A percentile compares a stretch with the other conserved stretches of the same genome.
phyloP scores from a whole-genome alignment of 2,797 vertebrate genomes.

The Lagorchestes hirsutus region DNA sequence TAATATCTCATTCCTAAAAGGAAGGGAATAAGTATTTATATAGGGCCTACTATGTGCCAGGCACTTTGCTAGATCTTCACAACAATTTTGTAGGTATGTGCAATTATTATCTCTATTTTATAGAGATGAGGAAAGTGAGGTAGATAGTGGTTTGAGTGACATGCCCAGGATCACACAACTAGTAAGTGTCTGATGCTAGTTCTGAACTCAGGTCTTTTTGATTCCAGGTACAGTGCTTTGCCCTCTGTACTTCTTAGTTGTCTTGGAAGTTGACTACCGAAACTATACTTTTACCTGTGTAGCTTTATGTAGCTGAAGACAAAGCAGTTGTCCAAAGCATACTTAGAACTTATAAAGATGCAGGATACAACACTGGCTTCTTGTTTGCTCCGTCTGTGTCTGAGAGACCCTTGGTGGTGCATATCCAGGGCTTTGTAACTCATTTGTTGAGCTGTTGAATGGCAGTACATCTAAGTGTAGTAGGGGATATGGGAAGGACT shows the following conservation, averaged over 20 bases:
- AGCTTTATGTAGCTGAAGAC: neutral
- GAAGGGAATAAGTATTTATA: neutral
- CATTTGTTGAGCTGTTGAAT: neutral
- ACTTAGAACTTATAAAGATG: neutral
- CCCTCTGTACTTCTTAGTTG: neutral
- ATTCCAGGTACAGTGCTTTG: neutral
- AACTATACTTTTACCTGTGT: neutral
- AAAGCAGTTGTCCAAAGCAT: neutral
- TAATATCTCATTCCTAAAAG: neutral
- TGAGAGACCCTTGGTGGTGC: neutral
- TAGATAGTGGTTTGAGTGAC: neutral
- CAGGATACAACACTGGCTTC: neutral
- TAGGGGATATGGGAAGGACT: neutral
- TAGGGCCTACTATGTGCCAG: neutral
- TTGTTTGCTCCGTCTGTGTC: neutral
- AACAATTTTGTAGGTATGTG: neutral
- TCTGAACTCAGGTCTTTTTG: neutral
- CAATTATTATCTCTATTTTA: conserved; percentile 1
- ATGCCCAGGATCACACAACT: neutral
- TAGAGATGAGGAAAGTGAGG: neutral
- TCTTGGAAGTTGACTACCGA: neutral
- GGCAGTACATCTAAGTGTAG: neutral
- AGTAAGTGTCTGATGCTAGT: neutral
- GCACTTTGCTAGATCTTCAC: neutral
- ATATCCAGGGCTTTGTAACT: neutral